Evolutionary conservation across 2,113 vertebrate species (phyloP).

Genomic region (Chitala chitala): DNA sequence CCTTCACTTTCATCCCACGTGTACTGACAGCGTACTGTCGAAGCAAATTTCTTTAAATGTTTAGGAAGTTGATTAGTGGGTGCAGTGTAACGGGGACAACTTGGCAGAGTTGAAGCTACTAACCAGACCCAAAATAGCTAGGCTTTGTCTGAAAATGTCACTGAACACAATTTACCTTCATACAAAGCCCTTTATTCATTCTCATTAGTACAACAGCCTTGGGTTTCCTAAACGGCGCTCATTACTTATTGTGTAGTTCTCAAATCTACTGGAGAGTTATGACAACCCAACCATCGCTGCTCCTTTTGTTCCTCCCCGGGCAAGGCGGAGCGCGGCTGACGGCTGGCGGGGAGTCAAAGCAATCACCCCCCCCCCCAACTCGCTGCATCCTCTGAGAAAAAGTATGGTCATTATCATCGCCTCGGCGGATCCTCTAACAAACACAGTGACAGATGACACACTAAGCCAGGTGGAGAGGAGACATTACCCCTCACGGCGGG

Average conservation of each 20-base stretch:
- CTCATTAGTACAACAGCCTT: constrained; percentile 8
- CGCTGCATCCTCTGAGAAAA: no score
- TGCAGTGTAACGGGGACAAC: constrained; percentile 49
- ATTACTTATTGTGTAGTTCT: constrained; percentile 7
- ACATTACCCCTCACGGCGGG: not conserved
- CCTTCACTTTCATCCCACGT: constrained; percentile 14
- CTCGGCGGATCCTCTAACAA: not conserved
- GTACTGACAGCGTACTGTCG: constrained; percentile 34
- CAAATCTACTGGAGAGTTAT: not conserved
- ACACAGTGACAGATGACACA: not conserved
- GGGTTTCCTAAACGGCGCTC: not conserved
- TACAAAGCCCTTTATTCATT: not conserved
- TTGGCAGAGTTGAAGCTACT: constrained; percentile 18
- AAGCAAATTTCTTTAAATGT: constrained; percentile 45
- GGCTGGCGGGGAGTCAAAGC: not conserved
- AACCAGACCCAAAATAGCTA: not conserved
- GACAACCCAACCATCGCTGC: not conserved
- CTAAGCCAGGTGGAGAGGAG: not conserved
- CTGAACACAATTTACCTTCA: constrained; percentile 7
- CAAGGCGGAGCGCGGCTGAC: not conserved
- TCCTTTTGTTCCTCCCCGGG: not conserved
- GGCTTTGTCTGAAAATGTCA: constrained; percentile 16
- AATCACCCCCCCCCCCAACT: not conserved
- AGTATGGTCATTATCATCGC: not conserved
- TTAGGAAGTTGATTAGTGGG: constrained; percentile 56